Conservation (phyloP, 2,797 vertebrate species). For the Sebastes trivittatus region DNA sequence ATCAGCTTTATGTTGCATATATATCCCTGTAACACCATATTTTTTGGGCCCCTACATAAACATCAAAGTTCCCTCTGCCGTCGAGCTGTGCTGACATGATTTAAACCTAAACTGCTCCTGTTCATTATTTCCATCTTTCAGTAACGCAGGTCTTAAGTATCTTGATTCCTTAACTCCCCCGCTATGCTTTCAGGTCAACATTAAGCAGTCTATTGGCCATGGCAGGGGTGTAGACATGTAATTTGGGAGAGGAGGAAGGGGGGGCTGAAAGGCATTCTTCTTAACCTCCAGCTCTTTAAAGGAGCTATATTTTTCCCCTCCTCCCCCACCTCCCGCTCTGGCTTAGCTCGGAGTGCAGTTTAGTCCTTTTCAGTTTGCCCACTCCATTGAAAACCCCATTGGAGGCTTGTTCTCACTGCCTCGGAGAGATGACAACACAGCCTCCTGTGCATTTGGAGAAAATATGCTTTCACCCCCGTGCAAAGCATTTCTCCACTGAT, state of each 20-base stretch:
- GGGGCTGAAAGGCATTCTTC: slow-evolving; percentile 78
- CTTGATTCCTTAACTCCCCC: slow-evolving; percentile 68
- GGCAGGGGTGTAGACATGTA: slow-evolving; percentile 81
- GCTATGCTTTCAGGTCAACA: slow-evolving; percentile 71
- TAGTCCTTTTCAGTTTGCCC: slow-evolving; percentile 85
- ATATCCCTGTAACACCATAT: background rate
- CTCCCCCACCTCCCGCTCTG: slow-evolving; percentile 75
- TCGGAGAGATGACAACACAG: slow-evolving; percentile 62
- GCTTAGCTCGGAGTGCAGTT: slow-evolving; percentile 80
- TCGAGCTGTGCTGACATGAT: slow-evolving; percentile 33
- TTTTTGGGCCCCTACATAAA: slow-evolving; percentile 7
- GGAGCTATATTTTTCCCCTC: slow-evolving; percentile 81
- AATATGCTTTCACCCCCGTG: slow-evolving; percentile 31
- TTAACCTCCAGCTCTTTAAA: slow-evolving; percentile 83
- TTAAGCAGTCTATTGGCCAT: slow-evolving; percentile 75
- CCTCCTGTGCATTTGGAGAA: slow-evolving; percentile 49
- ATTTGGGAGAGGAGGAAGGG: slow-evolving; percentile 74
- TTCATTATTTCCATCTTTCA: slow-evolving; percentile 53
- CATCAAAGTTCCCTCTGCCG: slow-evolving; percentile 14
- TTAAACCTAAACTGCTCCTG: slow-evolving; percentile 18
- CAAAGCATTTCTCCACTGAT: background rate
- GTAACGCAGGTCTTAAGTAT: slow-evolving; percentile 53
- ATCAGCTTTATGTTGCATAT: background rate
- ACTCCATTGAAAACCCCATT: slow-evolving; percentile 83
- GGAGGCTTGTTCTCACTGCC: slow-evolving; percentile 71